Evolutionary conservation across 2,888 invertebrate species (phyloP), one percentile per base, ranked within the genome.

Genomic region (Phorcus lineatus): DNA sequence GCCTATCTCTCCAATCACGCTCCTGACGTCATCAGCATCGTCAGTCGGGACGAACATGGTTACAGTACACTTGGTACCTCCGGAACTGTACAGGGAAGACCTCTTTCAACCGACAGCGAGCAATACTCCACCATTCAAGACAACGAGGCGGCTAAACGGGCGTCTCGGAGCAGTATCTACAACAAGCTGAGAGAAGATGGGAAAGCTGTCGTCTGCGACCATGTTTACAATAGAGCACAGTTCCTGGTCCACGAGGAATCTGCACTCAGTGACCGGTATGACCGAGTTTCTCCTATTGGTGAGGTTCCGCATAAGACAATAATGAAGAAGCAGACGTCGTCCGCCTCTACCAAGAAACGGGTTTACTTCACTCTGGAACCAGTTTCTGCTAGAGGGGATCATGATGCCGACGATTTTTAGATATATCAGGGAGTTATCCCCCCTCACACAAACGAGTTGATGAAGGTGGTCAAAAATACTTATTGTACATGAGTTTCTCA

Each of bases 111-210:
- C 24, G 62, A 62, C 28, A 62, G 62, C 28, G 28, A 62, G 28
- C 62, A 62, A 28, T 62, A 62, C 28, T 62, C 62, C 3, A 62
- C 62, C 17, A 62, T 62, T 28, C 13, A 24, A 6, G 62, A 62
- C 62, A 24, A 17, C 24, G 62, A 62, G 24, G 3, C 62, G 24
- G 13, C 62, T 13, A 62, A 62, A 24, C 62, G 62, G 11, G 24
- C 62, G 6, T 62, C 62, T 24, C 62, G 62, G 17, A 62, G 17
- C 62, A 62, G 62, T n/a, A 28, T 62, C 28, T 62, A 62, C 28
- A 62, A 62, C 62, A 62, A 62, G 28, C 62, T 62, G 11, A 62
- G 62, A 62, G 62, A 62, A 17, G 62, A 62, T 17, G 62, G 62
- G 16, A 62, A 28, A 17, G 13, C 24, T 17, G 28, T 28, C 62